Percentiles rank a stretch among this genome's conserved stretches.
Conservation (phyloP, 2,797 vertebrate genomes). For the Amblyraja radiata region DNA sequence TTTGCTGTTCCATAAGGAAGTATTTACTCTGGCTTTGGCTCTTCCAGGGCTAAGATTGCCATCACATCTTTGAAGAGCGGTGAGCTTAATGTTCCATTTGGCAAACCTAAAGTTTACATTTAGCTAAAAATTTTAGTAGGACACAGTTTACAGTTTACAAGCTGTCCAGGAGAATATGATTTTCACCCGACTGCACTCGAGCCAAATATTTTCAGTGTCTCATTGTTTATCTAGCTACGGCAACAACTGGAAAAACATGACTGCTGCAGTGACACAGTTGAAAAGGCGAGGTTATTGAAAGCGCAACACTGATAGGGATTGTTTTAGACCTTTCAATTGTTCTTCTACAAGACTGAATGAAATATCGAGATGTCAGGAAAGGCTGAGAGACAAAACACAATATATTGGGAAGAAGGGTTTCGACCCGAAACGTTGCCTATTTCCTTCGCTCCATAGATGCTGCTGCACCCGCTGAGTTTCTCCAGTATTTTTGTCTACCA, state of each 20-base stretch:
- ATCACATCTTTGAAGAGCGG: neutral
- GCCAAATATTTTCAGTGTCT: slow-evolving; percentile 5
- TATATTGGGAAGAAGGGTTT: neutral
- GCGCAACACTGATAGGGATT: neutral
- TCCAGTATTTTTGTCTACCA: neutral
- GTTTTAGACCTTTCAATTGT: neutral
- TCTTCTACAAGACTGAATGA: neutral
- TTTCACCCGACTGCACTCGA: neutral
- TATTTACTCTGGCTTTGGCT: neutral
- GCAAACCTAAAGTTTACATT: neutral
- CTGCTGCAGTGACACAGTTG: neutral
- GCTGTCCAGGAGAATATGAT: neutral
- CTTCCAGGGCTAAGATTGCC: neutral
- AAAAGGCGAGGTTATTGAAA: slow-evolving; percentile 4
- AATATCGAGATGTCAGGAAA: neutral
- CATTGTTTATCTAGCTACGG: neutral
- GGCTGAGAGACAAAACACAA: neutral
- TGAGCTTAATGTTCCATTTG: neutral
- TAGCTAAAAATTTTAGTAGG: neutral
- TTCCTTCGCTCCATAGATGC: no score
- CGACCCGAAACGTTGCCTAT: no score
- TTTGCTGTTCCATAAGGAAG: neutral
- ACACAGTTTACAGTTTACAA: neutral
- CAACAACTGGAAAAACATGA: slow-evolving; percentile 4
- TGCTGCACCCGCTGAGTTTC: no score